Base-by-base conservation (phyloP, 2,113 vertebrate genomes). In the Maccullochella peelii region DNA sequence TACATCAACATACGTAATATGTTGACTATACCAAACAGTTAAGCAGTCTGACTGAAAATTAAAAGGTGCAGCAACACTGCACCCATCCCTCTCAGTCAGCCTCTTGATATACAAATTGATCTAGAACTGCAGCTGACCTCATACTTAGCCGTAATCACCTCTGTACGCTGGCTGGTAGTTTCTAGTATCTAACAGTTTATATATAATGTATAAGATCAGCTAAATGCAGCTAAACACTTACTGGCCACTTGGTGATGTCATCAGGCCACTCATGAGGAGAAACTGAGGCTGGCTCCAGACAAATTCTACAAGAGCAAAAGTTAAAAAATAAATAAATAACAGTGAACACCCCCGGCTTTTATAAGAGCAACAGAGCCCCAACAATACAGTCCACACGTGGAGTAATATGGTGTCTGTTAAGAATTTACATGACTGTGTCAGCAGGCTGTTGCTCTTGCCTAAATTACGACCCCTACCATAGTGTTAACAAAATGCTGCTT, bases 191-290 rank as follows among this genome's bases (percentile, higher is more conserved):
- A 52, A 61, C 5, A n/a, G 0, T 11, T 47, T 16, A 33, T 10
- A 38, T 36, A 49, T 15, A 52, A 33, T 23, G 16, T 47, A 58
- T 2, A 47, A 2, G 9, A 30, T 44, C 15, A 59, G 5, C 40
- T 30, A 5, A 25, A 52, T 4, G 15, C 6, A n/a, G n/a, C 59
- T 38, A 9, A 30, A 42, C 12, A 91, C 98, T 96, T 91, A 99
- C 98, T 55, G 98, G 98, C 98, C 98, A 99, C 88, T 97, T 96
- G 92, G 98, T 98, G 95, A 99, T 99, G 95, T 99, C 98, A 85
- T 99, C 98, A 0, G 97, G 96, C 98, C 98, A 99, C 84, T 99
- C 97, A 0, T 99, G 98, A 0, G 98, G 98, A 12, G 97, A 93
- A 87, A 96, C 97, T 0, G 98, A 99, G 59, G 97, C 98, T 1